Conservation (phyloP, 2,797 vertebrate species). For the Alcedo quadribrachys region DNA sequence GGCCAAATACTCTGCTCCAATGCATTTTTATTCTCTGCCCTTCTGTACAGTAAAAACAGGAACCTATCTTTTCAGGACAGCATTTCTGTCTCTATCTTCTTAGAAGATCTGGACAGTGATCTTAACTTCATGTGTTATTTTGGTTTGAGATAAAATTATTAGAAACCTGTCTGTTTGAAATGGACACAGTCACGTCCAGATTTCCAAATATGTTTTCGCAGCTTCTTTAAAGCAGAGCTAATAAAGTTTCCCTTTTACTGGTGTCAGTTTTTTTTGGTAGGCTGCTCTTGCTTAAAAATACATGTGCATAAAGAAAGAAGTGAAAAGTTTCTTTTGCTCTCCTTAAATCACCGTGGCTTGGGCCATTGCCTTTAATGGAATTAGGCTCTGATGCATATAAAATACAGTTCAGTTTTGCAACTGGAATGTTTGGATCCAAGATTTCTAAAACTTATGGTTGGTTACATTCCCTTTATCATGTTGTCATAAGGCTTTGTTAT, state of each 20-base stretch:
- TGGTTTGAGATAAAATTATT: background rate
- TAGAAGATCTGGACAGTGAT: background rate
- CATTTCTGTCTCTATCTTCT: background rate
- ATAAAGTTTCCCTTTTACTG: background rate
- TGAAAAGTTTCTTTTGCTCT: background rate
- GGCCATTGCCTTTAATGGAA: constrained; percentile 37
- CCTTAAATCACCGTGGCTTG: background rate
- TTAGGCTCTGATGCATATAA: constrained; percentile 52
- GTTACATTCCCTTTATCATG: background rate
- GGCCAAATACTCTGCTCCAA: background rate
- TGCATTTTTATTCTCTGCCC: background rate
- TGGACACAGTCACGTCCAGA: background rate
- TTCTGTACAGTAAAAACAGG: background rate
- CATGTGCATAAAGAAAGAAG: background rate
- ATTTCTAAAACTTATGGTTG: background rate
- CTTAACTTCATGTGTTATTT: background rate
- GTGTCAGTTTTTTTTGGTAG: constrained; percentile 21
- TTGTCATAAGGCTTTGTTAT: background rate
- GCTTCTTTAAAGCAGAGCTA: background rate
- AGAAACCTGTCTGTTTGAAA: background rate
- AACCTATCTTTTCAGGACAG: background rate
- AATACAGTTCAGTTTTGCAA: constrained; percentile 16
- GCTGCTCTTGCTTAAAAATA: constrained; percentile 27
- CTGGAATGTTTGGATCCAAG: background rate
- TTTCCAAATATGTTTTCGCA: background rate